Percentiles rank a stretch among this genome's conserved stretches.
Conservation (phyloP, 1,140 invertebrate genomes). For the Lamellibrachia luymesi region DNA sequence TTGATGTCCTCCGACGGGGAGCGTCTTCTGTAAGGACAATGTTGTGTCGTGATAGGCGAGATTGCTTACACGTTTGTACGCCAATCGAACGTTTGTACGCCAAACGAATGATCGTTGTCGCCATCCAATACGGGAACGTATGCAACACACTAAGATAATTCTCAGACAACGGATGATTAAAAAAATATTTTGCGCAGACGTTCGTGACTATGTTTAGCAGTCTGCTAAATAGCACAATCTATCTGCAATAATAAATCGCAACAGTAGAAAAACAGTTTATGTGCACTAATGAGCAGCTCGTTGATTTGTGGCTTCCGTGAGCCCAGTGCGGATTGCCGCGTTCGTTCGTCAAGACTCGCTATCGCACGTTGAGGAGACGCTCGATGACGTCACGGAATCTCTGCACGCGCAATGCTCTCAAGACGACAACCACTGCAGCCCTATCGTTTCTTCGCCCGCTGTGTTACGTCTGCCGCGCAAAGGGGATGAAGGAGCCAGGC, state of each 20-base stretch:
- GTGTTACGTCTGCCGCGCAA: too few relatives aligned
- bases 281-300: neutral
- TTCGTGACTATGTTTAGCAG: neutral
- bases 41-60: neutral
- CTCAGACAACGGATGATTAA: neutral
- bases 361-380: neutral
- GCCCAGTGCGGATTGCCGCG: neutral
- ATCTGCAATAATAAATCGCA: neutral
- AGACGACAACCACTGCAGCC: neutral
- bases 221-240: neutral
- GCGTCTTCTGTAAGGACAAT: neutral
- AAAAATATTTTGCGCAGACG: neutral
- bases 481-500: too few relatives aligned
- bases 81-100: too few relatives aligned
- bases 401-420: neutral
- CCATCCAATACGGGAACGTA: neutral
- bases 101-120: neutral
- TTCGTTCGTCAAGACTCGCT: neutral
- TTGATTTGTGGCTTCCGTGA: neutral
- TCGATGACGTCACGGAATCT: neutral
- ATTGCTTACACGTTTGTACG: neutral
- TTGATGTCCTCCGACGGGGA: neutral
- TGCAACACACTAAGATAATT: neutral
- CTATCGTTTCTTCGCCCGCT: neutral
- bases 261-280: neutral